These are phyloP conservation scores for Leucopsar rothschildi DNA, from an alignment of 2,113 vertebrate genomes.

Conservation along the genomic window DNA sequence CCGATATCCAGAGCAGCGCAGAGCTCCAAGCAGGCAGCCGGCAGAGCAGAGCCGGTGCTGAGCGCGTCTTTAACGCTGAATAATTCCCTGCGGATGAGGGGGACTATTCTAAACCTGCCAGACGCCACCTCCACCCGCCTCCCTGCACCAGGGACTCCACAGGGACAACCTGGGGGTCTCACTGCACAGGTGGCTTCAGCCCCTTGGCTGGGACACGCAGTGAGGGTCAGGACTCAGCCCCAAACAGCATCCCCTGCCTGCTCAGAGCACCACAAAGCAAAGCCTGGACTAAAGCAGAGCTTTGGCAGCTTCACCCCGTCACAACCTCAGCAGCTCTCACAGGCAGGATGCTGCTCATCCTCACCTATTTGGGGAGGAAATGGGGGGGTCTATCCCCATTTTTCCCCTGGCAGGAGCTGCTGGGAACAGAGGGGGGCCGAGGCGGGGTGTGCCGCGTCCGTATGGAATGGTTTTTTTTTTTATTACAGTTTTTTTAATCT, in stretches of 20 bases:
- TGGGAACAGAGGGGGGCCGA: neutral
- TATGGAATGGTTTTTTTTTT: conserved; percentile 82
- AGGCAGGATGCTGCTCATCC: neutral
- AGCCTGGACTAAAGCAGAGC: neutral
- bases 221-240: neutral
- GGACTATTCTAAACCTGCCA: neutral
- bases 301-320: neutral
- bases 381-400: fast-evolving
- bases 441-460: conserved; percentile 42
- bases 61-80: neutral
- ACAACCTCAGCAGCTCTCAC: fast-evolving
- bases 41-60: neutral
- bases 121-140: neutral
- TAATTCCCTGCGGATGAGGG: neutral
- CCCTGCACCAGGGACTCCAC: fast-evolving
- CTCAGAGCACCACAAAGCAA: neutral
- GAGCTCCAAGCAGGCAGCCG: neutral
- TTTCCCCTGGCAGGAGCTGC: neutral
- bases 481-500: conserved; percentile 88
- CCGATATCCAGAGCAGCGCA: neutral
- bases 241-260: fast-evolving
- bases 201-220: neutral
- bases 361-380: fast-evolving
- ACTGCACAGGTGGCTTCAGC: neutral
- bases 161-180: fast-evolving